Conservation (phyloP, 2,797 vertebrate genomes). For the Glossophaga mutica region DNA sequence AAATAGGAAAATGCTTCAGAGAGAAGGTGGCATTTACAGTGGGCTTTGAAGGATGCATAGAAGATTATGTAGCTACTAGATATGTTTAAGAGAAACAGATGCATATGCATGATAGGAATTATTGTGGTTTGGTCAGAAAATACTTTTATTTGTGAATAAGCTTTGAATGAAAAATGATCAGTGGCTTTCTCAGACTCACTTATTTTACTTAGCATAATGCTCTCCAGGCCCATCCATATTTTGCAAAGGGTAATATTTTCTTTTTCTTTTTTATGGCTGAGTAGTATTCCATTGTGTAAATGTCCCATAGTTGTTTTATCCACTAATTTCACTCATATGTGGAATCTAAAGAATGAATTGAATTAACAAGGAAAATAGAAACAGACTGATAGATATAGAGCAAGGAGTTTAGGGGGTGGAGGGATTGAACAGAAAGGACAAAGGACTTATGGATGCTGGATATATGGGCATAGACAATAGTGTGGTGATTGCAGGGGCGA, state of each 20-base stretch:
- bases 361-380: not conserved
- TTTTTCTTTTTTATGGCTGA: not conserved
- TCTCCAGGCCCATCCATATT: not conserved
- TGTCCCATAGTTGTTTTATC: not conserved
- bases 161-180: not conserved
- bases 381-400: not conserved
- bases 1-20: not conserved
- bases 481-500: not conserved
- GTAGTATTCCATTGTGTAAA: not conserved
- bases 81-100: not conserved
- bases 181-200: not conserved
- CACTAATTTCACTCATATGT: not conserved
- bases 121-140: slow-evolving; percentile 7
- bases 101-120: not conserved
- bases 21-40: not conserved
- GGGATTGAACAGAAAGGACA: not conserved
- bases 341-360: not conserved
- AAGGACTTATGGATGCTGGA: not conserved
- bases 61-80: not conserved
- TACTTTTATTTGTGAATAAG: not conserved
- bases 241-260: not conserved
- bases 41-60: not conserved
- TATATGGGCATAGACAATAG: not conserved
- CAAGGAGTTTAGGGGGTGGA: not conserved
- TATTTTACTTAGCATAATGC: not conserved